Conservation (phyloP, 2,888 invertebrate genomes). For the Oscheius sp. region DNA sequence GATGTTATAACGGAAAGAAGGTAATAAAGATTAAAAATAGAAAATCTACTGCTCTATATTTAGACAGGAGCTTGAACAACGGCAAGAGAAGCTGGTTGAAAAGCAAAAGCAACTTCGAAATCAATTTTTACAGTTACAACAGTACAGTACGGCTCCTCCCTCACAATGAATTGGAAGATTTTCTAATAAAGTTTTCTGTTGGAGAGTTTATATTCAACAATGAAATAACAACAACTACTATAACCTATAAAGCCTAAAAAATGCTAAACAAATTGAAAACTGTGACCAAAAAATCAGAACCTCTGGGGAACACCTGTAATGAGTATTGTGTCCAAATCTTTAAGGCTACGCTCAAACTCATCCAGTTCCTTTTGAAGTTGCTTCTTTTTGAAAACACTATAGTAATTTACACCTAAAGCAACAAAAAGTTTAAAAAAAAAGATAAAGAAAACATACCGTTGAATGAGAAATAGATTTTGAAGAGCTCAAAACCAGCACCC, state of each 20-base stretch:
- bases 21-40: background rate
- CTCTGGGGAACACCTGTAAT: slow-evolving; percentile 41
- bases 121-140: slow-evolving; percentile 59
- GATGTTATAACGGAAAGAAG: slow-evolving; percentile 34
- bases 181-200: too few relatives aligned
- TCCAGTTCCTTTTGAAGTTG: slow-evolving; percentile 63
- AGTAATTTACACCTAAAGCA: slow-evolving; percentile 61
- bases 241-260: slow-evolving; percentile 14
- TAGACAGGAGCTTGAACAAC: slow-evolving; percentile 53
- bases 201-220: background rate
- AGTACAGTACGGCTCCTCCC: slow-evolving; percentile 34
- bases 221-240: slow-evolving; percentile 10
- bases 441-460: slow-evolving; percentile 37
- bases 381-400: slow-evolving; percentile 61
- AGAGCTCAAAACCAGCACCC: slow-evolving; percentile 66
- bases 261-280: background rate
- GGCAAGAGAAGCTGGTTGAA: slow-evolving; percentile 56
- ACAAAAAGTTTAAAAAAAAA: slow-evolving; percentile 31
- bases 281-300: slow-evolving; percentile 5
- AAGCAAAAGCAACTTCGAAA: slow-evolving; percentile 57
- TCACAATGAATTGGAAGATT: slow-evolving; percentile 18
- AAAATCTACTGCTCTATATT: background rate
- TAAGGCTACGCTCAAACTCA: slow-evolving; percentile 55
- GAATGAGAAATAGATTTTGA: slow-evolving; percentile 63
- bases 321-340: slow-evolving; percentile 55